Base-by-base conservation (phyloP, 2,888 invertebrate species). In the Baccha elongata region DNA sequence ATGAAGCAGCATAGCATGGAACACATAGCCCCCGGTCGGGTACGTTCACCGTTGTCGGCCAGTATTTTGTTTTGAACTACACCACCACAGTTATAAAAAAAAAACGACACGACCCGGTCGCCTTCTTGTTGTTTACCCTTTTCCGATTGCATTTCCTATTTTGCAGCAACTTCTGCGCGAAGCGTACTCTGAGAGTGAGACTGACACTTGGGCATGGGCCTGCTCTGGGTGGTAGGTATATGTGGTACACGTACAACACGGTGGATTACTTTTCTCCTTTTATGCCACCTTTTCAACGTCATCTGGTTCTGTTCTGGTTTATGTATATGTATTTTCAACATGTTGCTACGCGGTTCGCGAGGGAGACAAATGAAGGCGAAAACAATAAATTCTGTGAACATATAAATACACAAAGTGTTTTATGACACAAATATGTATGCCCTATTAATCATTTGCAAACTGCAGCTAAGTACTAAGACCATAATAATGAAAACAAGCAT, bases 91-190 rank as follows among this genome's bases (percentile, higher is more conserved):
- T 32, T 32, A 7, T 8, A 32, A 7, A 8, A 32, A 32, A 8
- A 4, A 52, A 10, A 32, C 19, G 17, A 21, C 42, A 15, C 50
- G 32, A 26, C 35, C 67, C 23, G 52, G 73, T 64, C n/a, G 71
- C 29, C 58, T 79, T 68, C 40, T 42, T 50, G 26, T 42, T 53
- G 37, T 40, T 48, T 44, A 72, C 67, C 55, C 52, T 78, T 62
- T 83, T 72, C 76, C 83, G 76, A 73, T 78, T 78, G 83, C 76
- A 78, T 78, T 78, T 78, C 76, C 83, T 62, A 68, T 72, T 15
- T 58, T 37, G 44, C n/a, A 35, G 64, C 55, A 50, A 72, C 67
- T 76, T 58, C 26, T 76, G 46, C n/a, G 52, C 71, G 53, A 37
- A 72, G 19, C 21, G 37, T 46, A 52, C 32, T 62, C 42, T 8